Base-by-base conservation (phyloP, 2,888 invertebrate genomes). In the Helobdella robusta region DNA sequence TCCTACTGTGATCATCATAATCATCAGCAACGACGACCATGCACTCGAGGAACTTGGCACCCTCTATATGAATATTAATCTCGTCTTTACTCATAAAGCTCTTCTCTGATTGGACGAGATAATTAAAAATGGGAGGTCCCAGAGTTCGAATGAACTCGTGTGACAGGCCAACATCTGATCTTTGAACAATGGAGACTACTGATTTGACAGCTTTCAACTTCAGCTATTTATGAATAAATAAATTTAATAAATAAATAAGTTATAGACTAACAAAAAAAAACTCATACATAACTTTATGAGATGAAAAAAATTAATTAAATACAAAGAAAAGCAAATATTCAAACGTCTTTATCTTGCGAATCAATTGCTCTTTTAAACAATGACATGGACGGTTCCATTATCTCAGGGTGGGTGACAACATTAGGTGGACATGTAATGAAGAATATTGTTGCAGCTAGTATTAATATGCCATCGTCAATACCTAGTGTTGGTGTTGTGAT, bases 311-410 rank as follows among this genome's bases (percentile, higher is more conserved):
- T n/a, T n/a, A n/a, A n/a, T n/a, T n/a, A n/a, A n/a, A n/a, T n/a
- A n/a, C n/a, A n/a, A n/a, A n/a, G n/a, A n/a, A n/a, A n/a, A n/a
- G n/a, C n/a, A n/a, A n/a, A n/a, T n/a, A n/a, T n/a, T n/a, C n/a
- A n/a, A n/a, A n/a, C n/a, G n/a, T n/a, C n/a, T n/a, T n/a, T n/a
- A n/a, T n/a, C n/a, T n/a, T n/a, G n/a, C n/a, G n/a, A n/a, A n/a
- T n/a, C n/a, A n/a, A n/a, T n/a, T n/a, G n/a, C n/a, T n/a, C n/a
- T n/a, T n/a, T n/a, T n/a, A 80, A 92, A 92, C 76, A 92, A 88
- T 82, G 92, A 90, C 73, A 94, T 89, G 76, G 91, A 91, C 0
- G 91, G 91, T 79, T 89, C 90, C 77, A 90, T 88, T 64, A 94
- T 81, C 73, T 89, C 87, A 15, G 89, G 88, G 36, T 88, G 86